Conservation (phyloP, 1,140 invertebrate genomes). For the Ctenoplectra terminalis region DNA sequence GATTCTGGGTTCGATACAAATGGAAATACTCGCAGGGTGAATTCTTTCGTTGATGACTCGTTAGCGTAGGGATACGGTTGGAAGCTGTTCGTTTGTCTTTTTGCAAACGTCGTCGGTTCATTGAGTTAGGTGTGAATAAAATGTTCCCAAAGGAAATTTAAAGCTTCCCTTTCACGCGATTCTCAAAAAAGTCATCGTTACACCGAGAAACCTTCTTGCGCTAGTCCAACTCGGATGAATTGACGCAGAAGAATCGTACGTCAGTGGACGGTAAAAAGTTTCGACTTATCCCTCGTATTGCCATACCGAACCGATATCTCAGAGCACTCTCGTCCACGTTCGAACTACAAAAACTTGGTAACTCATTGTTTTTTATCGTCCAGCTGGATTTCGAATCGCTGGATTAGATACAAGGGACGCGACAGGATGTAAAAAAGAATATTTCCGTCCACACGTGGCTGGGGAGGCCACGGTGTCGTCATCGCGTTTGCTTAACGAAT, state of each 20-base stretch:
- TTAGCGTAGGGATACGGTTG: too few species aligned
- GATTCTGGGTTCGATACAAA: background rate
- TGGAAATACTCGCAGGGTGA: background rate
- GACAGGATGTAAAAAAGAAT: slow-evolving; percentile 19
- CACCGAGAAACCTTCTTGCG: background rate
- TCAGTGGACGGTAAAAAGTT: background rate
- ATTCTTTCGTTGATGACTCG: too few species aligned
- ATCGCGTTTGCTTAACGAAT: slow-evolving; percentile 58
- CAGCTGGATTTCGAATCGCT: slow-evolving; percentile 12
- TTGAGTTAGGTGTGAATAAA: too few species aligned
- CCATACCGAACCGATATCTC: background rate
- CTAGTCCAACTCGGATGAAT: background rate
- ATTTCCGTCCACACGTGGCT: slow-evolving; percentile 29
- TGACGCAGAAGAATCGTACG: background rate
- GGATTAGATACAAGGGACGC: background rate
- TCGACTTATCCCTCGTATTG: background rate
- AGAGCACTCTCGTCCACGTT: background rate
- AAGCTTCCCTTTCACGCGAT: too few species aligned
- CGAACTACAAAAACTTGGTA: slow-evolving; percentile 1
- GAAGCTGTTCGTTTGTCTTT: too few species aligned
- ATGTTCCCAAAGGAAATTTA: too few species aligned
- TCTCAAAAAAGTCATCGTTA: background rate
- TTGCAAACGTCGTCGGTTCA: too few species aligned
- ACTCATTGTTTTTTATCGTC: background rate
- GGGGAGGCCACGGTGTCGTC: slow-evolving; percentile 25